Percentiles rank a stretch among this genome's conserved stretches.
Conservation (phyloP, 23 tunicate genomes). For the Ascidia mentula region DNA sequence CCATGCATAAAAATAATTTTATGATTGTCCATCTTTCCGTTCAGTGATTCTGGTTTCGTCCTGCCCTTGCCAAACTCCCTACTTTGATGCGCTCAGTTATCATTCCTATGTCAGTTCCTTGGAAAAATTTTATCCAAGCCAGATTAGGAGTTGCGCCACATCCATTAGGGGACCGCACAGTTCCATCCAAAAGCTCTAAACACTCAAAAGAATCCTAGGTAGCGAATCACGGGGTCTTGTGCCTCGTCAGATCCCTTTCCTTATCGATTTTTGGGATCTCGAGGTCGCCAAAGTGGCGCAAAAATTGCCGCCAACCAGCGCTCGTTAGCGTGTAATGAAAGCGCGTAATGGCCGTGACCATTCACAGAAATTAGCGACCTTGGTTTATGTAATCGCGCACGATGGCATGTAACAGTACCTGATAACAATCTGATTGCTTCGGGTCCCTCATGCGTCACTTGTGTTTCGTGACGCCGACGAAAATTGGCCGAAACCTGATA, state of each 20-base stretch:
- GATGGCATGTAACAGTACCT: background rate
- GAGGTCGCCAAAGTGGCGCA: background rate
- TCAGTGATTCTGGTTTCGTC: too few relatives aligned
- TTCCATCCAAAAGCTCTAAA: background rate
- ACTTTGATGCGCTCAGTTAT: too few relatives aligned
- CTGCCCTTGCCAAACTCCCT: too few relatives aligned
- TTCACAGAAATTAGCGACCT: background rate
- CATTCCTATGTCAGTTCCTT: too few relatives aligned
- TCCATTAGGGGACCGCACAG: background rate
- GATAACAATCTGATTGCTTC: background rate
- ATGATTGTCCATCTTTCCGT: too few relatives aligned
- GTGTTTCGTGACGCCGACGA: background rate
- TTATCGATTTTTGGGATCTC: background rate
- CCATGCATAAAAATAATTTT: too few relatives aligned
- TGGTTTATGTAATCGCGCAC: conserved; percentile 1
- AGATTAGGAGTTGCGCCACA: too few relatives aligned
- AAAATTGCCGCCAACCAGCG: background rate
- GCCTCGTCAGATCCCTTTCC: background rate
- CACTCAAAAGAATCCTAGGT: background rate
- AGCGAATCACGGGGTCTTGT: background rate
- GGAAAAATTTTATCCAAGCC: too few relatives aligned
- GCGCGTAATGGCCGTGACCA: conserved; percentile 2
- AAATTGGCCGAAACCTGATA: background rate
- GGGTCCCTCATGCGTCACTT: background rate
- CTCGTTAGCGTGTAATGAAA: background rate